Conservation (phyloP, 1,140 invertebrate species). For the Drosophila melanica region DNA sequence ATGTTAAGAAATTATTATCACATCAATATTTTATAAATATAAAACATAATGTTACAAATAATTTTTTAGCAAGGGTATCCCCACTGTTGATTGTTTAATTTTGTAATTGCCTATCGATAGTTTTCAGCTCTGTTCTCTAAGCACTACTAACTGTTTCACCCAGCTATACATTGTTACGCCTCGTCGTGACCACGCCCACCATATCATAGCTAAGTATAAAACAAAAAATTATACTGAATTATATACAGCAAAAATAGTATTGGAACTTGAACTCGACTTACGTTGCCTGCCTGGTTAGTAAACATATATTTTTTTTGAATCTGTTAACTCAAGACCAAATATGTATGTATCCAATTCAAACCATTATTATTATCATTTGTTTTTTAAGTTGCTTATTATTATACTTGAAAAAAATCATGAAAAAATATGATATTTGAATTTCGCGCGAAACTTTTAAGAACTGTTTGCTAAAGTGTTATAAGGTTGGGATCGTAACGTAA, state of each 20-base stretch:
- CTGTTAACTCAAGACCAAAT: constrained; percentile 22
- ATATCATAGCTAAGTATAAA: constrained; percentile 48
- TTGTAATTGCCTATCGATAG: background rate
- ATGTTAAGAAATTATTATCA: background rate
- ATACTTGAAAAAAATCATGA: background rate
- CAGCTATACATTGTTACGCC: constrained; percentile 19
- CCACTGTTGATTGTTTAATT: no score
- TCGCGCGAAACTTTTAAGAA: constrained; percentile 16
- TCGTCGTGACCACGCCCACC: constrained; percentile 18
- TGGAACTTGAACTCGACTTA: constrained; percentile 47
- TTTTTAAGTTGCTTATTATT: constrained; percentile 39
- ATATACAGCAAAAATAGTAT: constrained; percentile 27
- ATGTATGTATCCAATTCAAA: constrained; percentile 45
- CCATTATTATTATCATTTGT: constrained; percentile 43
- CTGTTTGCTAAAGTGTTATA: constrained; percentile 39
- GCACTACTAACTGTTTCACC: constrained; percentile 28
- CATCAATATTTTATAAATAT: background rate
- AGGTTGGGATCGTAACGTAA: constrained; percentile 31
- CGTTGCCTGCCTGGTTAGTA: constrained; percentile 51
- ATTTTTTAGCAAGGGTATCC: background rate
- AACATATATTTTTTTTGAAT: constrained; percentile 41
- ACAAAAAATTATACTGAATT: constrained; percentile 7
- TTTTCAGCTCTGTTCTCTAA: constrained; percentile 29
- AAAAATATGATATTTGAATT: constrained; percentile 2
- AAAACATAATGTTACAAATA: background rate